A percentile compares a stretch with the other conserved stretches of the same genome.
Evolutionary conservation across 2,888 invertebrate genomes (phyloP).

Genomic region (Drosophila nr. perissopoda): DNA sequence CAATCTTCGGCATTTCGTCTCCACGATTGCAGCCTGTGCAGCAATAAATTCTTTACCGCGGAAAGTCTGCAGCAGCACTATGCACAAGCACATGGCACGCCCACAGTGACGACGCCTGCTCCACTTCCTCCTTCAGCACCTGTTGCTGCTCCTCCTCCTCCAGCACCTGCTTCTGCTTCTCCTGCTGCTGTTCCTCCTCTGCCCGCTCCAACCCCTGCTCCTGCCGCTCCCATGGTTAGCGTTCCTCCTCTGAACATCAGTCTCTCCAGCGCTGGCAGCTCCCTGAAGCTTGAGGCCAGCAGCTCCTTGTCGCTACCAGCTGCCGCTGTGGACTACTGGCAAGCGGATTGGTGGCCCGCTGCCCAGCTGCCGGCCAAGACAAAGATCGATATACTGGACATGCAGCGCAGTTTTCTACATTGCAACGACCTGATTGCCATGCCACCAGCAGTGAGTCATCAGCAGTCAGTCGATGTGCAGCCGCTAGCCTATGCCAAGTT

Average conservation of each 20-base stretch:
- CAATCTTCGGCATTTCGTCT: constrained; percentile 82
- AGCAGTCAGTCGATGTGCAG: constrained; percentile 18
- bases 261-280: constrained; percentile 12
- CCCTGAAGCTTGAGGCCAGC: constrained; percentile 55
- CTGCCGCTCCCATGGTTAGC: constrained; percentile 74
- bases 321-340: constrained; percentile 56
- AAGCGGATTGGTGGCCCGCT: constrained; percentile 57
- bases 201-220: not conserved
- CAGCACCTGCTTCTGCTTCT: constrained; percentile 21
- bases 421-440: constrained; percentile 54
- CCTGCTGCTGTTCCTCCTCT: constrained; percentile 74
- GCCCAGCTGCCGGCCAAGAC: constrained; percentile 51
- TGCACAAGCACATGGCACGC: constrained; percentile 45
- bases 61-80: constrained; percentile 81
- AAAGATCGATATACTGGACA: constrained; percentile 73
- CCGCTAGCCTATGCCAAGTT: constrained; percentile 52
- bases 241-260: constrained; percentile 64
- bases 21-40: constrained; percentile 80
- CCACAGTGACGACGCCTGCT: constrained; percentile 20
- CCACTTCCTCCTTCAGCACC: constrained; percentile 1
- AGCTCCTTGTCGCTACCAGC: constrained; percentile 10
- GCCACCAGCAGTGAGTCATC: constrained; percentile 5
- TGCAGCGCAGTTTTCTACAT: constrained; percentile 75
- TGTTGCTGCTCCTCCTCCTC: not conserved
- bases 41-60: constrained; percentile 80